A percentile compares a stretch with the other conserved stretches of the same genome.
Conservation (phyloP, 1,140 invertebrate genomes). For the Rhizoglyphus robini region DNA sequence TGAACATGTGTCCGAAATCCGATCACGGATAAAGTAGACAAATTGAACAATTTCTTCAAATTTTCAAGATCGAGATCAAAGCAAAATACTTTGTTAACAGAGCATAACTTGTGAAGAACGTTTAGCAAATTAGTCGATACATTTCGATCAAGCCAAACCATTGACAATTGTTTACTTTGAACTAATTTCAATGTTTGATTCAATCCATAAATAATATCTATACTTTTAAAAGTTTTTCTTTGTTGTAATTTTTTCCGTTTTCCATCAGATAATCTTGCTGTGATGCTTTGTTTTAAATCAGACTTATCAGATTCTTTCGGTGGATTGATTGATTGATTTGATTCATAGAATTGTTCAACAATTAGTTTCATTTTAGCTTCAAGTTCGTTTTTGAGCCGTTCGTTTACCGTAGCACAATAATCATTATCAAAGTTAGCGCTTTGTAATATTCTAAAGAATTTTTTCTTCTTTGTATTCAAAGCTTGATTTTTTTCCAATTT, state of each 20-base stretch:
- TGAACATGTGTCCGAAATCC: not conserved
- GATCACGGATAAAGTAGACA: not conserved
- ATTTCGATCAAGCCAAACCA: not conserved
- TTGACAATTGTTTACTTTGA: not conserved
- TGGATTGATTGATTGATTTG: not conserved
- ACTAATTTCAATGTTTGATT: not conserved
- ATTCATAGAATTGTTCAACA: not conserved
- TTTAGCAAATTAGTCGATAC: not conserved
- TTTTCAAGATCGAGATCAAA: not conserved
- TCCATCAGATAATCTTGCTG: not conserved
- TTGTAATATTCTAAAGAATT: conserved; percentile 1
- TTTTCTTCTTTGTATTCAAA: not conserved
- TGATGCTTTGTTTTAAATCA: no score
- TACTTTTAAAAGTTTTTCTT: not conserved
- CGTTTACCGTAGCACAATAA: not conserved
- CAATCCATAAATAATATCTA: not conserved
- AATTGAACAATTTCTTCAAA: not conserved
- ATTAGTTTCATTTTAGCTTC: not conserved
- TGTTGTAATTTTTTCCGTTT: not conserved
- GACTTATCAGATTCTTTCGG: not conserved
- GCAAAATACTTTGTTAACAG: not conserved
- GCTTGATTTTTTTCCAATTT: not conserved
- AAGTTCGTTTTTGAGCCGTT: not conserved
- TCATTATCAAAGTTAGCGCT: not conserved
- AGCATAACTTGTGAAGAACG: not conserved